Evolutionary conservation across 2,888 invertebrate genomes (phyloP), one percentile per base, ranked within the genome.

Genomic region (Spialia ferax): DNA sequence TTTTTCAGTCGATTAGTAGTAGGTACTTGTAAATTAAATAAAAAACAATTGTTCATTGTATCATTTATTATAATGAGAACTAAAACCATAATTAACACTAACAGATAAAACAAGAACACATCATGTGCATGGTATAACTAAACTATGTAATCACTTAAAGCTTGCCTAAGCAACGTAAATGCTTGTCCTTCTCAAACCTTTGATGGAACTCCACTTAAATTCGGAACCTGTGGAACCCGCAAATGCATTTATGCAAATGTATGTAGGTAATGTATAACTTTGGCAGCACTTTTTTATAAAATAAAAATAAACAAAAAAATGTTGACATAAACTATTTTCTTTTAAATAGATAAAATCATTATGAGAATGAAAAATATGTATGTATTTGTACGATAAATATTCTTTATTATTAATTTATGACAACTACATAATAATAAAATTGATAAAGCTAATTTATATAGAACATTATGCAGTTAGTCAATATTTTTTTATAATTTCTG

Each of bases 81-180:
- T 86, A 88, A 85, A 80, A n/a, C 38, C 74, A 73, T 72, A 71
- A 71, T 78, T 85, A 64, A 29, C 83, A 79, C 78, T 78, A 82
- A 80, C 80, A 79, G 81, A 81, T 75, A 74, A 82, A 82, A 84
- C 79, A 70, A 65, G 57, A 65, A 72, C 70, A 77, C 75, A 72
- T 70, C 42, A 54, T 74, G 78, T 81, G 81, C 80, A 77, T 74
- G 77, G 45, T 50, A 57, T 50, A 65, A 82, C 80, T 83, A 88
- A 86, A 87, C 84, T 86, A n/a, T n/a, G n/a, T n/a, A 89, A 83
- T 76, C 75, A 71, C 75, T 83, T 91, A 91, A 91, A 90, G 89
- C 91, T 90, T 83, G 72, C 85, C 82, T 84, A 76, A 81, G 81
- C 84, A 82, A 84, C 81, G 78, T 88, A 89, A 89, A 90, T 88